These are phyloP conservation scores for Onychomys leucogaster DNA, from an alignment of 2,797 vertebrate genomes.

Conservation along the genomic window DNA sequence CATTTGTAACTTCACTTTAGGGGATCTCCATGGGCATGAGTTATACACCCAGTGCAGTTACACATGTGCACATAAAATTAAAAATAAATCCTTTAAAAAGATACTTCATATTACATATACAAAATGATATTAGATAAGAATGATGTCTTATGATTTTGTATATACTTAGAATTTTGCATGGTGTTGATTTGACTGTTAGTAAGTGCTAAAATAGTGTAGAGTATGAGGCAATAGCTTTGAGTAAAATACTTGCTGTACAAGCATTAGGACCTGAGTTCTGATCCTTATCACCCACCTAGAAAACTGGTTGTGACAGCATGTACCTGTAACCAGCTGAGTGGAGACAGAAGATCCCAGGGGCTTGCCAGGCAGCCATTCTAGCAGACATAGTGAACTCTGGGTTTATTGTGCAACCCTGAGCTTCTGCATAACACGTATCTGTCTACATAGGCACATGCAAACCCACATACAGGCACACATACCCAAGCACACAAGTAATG, in stretches of 20 bases:
- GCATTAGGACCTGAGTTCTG: not conserved
- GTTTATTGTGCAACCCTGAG: not conserved
- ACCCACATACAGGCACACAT: not conserved
- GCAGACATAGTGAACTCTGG: not conserved
- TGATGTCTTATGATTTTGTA: slow-evolving; percentile 17
- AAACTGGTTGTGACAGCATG: not conserved
- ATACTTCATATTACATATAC: not conserved
- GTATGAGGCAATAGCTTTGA: not conserved
- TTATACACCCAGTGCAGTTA: not conserved
- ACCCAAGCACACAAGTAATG: not conserved
- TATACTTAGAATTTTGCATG: slow-evolving; percentile 19
- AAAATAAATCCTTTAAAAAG: not conserved
- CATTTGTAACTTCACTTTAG: not conserved
- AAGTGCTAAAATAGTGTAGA: not conserved
- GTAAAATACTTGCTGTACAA: not conserved
- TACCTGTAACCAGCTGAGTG: not conserved
- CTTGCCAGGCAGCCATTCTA: not conserved
- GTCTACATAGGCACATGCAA: not conserved
- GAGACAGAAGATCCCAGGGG: not conserved
- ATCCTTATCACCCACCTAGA: not conserved
- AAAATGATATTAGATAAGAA: not conserved
- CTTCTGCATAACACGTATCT: not conserved
- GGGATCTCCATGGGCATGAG: not conserved
- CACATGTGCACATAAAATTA: not conserved
- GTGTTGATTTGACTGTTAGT: not conserved